Evolutionary conservation across 1,140 invertebrate species (phyloP).

Genomic region (Sesamia nonagrioides): DNA sequence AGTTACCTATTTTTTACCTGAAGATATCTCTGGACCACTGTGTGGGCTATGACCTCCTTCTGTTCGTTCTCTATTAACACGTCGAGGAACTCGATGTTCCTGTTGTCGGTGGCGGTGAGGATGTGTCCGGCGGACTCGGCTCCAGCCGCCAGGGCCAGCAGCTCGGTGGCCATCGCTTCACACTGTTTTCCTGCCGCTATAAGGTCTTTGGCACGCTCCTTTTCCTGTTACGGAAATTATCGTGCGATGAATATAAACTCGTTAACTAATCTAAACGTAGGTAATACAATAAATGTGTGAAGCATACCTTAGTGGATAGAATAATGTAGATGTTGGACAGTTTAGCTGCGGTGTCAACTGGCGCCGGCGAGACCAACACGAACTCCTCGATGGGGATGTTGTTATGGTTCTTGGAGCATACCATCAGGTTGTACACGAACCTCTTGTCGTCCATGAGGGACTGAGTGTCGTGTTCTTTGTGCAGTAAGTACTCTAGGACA

Average conservation of each 20-base stretch:
- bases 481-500: constrained; percentile 98
- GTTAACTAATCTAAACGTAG: constrained; percentile 3
- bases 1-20: constrained; percentile 91
- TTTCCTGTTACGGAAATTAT: constrained; percentile 90
- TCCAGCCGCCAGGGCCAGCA: constrained; percentile 97
- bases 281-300: neutral
- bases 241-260: constrained; percentile 36
- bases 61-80: constrained; percentile 99
- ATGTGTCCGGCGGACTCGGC: constrained; percentile 97
- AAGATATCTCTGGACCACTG: constrained; percentile 95
- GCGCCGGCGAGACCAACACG: constrained; percentile 97
- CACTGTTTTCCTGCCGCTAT: constrained; percentile 98
- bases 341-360: constrained; percentile 99
- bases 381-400: constrained; percentile 99
- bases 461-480: constrained; percentile 99
- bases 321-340: constrained; percentile 97
- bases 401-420: constrained; percentile 98
- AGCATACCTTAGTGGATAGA: constrained; percentile 93
- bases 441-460: constrained; percentile 98
- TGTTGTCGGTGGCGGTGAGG: constrained; percentile 95
- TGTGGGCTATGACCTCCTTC: constrained; percentile 98
- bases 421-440: constrained; percentile 99
- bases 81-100: constrained; percentile 98
- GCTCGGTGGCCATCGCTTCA: constrained; percentile 98
- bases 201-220: constrained; percentile 98